Base-by-base conservation (phyloP, 2,888 invertebrate genomes). In the Biston betularia region DNA sequence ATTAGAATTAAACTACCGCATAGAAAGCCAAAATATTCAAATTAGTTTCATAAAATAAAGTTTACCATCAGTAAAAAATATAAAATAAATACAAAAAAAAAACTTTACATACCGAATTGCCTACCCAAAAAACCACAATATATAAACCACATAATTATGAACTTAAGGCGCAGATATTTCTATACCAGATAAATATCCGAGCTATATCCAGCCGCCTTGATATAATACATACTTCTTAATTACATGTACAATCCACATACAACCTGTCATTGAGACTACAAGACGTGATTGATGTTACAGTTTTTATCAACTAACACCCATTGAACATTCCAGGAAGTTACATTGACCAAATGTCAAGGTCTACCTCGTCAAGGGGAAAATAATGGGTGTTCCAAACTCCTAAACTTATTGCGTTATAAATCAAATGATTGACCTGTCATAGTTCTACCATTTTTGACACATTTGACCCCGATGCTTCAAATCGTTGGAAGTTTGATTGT, bases 331-430 rank as follows among this genome's bases (percentile, higher is more conserved):
- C 74, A 84, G 82, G 83, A 84, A 83, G 79, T 80, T 67, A 57
- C 59, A 62, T 65, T 74, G 70, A 72, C 72, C 52, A 78, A 83
- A 83, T 82, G 84, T 82, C 83, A 84, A 84, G 83, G 83, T 67
- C 76, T 67, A 61, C 57, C 55, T 56, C 46, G 61, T 67, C 63
- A 54, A 61, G 57, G 66, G 62, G 68, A 68, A 65, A 63, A 66
- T 63, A 54, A 59, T 63, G 52, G 53, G 46, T 50, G 42, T 60
- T 56, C 34, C 24, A 52, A 49, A 49, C 33, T 55, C 24, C n/a
- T 42, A 42, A n/a, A 57, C 45, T 14, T 34, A 61, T 63, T 63
- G 56, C 52, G 52, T 56, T 50, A 60, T 61, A 55, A 66, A 66
- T 66, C 61, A 57, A 57, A 24, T 11, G 45, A 61, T 60, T 66